Conservation (phyloP, 2,797 vertebrate species). For the Pristis pectinata region DNA sequence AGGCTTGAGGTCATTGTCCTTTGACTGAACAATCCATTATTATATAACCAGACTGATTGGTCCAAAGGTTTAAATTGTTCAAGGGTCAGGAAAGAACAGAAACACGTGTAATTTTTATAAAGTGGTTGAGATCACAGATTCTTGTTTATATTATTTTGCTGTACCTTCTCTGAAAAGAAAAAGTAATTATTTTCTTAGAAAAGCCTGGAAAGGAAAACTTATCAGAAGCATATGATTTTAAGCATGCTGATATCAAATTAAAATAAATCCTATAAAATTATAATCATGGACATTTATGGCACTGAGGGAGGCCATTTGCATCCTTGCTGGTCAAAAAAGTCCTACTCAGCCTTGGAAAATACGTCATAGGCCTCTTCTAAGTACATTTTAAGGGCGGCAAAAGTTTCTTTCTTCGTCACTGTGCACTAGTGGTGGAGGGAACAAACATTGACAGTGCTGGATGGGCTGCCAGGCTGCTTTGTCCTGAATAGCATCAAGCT, state of each 20-base stretch:
- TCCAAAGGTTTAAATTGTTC: slow-evolving; percentile 5
- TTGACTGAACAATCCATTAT: not conserved
- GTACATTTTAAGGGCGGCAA: too few relatives aligned
- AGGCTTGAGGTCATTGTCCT: not conserved
- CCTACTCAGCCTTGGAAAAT: too few relatives aligned
- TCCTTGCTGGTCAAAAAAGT: too few relatives aligned
- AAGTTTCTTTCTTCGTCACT: too few relatives aligned
- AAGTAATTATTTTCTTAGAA: not conserved
- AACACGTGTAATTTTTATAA: not conserved
- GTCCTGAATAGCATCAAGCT: too few relatives aligned
- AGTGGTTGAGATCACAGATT: not conserved
- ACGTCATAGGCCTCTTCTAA: too few relatives aligned
- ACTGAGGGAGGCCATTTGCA: too few relatives aligned
- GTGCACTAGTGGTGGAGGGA: too few relatives aligned
- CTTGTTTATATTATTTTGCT: not conserved
- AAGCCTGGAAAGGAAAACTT: not conserved
- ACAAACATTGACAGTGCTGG: too few relatives aligned
- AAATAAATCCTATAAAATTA: not conserved
- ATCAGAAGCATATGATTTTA: not conserved
- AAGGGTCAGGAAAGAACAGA: not conserved
- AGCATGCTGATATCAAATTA: not conserved
- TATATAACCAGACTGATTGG: not conserved
- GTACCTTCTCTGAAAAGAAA: not conserved
- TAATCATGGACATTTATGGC: too few relatives aligned
- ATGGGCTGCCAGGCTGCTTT: too few relatives aligned